Evolutionary conservation across 2,797 vertebrate species (phyloP), one percentile per base, ranked within the genome.

Genomic region (Sciurus vulgaris): DNA sequence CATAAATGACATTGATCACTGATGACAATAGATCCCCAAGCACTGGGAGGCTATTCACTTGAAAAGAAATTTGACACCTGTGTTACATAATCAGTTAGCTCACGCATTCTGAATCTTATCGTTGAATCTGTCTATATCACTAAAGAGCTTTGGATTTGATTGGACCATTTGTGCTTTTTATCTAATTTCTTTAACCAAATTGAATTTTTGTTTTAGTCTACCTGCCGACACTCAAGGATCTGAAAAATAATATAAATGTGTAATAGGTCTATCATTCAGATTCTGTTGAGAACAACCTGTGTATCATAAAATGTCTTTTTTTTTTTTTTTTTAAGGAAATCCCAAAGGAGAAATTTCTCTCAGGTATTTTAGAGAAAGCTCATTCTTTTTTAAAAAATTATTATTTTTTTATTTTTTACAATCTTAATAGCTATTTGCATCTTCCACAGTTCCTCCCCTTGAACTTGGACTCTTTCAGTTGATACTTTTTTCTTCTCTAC

Each of bases 141-240:
- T 59, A 17, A 86, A 76, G 7, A 38, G 2, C 6, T 56, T 78
- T 76, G n/a, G 14, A 30, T 82, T 78, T 70, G n/a, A 41, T 67
- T 44, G 3, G 1, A 49, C 15, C 49, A 28, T 72, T 76, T 88
- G 28, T 10, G 15, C 20, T 15, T 69, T 91, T 88, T 35, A 38
- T 69, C 9, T 76, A 51, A 84, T 59, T 77, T n/a, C 35, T 91
- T 84, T 89, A 38, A 84, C 73, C 49, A 74, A 78, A 74, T 49
- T 44, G 20, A 78, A 61, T 59, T 96, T 76, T 87, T 35, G 17
- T 82, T 92, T 91, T 70, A 92, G 59, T n/a, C 18, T 91, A 47
- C 18, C 28, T 51, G 14, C 4, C 26, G 18, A 78, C 24, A 67
- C 1, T 13, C 20, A 44, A 95, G 4, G n/a, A 22, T 22, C 65